Evolutionary conservation across 1,140 invertebrate species (phyloP), one percentile per base, ranked within the genome.

Genomic region (Tetramorium simillimum): DNA sequence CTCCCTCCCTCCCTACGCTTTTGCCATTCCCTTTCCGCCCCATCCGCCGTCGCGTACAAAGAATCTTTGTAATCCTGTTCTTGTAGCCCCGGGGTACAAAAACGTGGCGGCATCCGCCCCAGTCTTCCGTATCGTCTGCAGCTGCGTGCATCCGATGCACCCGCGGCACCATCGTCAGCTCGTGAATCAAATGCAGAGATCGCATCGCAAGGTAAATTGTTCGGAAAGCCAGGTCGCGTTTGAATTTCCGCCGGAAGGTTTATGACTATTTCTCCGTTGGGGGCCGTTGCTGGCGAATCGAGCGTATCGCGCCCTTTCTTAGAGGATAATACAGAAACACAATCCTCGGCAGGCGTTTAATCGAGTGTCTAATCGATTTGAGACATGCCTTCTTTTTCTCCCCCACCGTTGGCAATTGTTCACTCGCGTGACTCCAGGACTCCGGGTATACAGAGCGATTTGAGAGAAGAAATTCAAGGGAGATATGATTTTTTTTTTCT

Each of bases 121-220:
- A 62, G 85, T 78, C 75, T 82, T 82, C 40, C 56, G 70, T 24
- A 87, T 89, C 81, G 86, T 46, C 49, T 46, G 49, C 78, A 62
- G 73, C 40, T 21, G 76, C 72, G 40, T 51, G 69, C 63, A 67
- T 69, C 65, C 56, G 72, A 63, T 33, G 72, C 14, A 24, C 43
- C 24, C 46, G 49, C 62, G 69, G 81, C 72, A 21, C 37, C 65
- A 67, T 70, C 60, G 43, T 33, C 72, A 62, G 77, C 65, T 86
- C 89, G 88, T 89, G 88, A 90, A 89, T 89, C 89, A 70, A 82
- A 80, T 51, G 49, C 56, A 43, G 89, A 82, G 84, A 82, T 90
- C 77, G 89, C 87, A 86, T 90, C 88, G 89, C 73, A 56, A 58
- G 76, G 86, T 88, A 88, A 90, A 90, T 90, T 90, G 89, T 90